Evolutionary conservation across 2,888 invertebrate species (phyloP).

Genomic region (Physocephala rufipes): DNA sequence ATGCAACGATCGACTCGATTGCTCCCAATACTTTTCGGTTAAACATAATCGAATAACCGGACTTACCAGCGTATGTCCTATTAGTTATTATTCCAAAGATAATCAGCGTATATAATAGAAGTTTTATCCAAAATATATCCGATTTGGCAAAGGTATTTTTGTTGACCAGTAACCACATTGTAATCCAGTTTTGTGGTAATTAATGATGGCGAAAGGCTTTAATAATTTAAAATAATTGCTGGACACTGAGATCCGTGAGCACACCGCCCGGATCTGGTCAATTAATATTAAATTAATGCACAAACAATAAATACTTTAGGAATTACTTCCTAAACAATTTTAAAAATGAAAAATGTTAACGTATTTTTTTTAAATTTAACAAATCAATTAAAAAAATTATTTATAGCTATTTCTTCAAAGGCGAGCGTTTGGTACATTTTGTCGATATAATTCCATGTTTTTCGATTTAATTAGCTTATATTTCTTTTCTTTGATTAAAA

Average conservation of each 20-base stretch:
- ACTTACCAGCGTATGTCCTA: constrained; percentile 44
- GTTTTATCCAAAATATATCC: constrained; percentile 61
- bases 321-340: neutral
- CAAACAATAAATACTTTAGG: too few species aligned
- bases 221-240: neutral
- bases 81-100: constrained; percentile 38
- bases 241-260: neutral
- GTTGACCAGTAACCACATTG: constrained; percentile 58
- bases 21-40: neutral
- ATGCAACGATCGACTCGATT: neutral
- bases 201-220: constrained; percentile 14
- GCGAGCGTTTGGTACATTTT: constrained; percentile 5
- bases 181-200: constrained; percentile 54
- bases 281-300: neutral
- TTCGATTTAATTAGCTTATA: neutral
- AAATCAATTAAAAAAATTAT: neutral
- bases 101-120: constrained; percentile 43
- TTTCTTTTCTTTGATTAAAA: neutral
- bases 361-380: neutral
- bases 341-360: neutral
- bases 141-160: constrained; percentile 57
- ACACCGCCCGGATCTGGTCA: neutral
- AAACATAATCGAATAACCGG: neutral
- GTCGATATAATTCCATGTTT: neutral
- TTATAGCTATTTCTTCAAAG: neutral